Conservation (phyloP, 2,888 invertebrate species). For the Prenolepis imparis region DNA sequence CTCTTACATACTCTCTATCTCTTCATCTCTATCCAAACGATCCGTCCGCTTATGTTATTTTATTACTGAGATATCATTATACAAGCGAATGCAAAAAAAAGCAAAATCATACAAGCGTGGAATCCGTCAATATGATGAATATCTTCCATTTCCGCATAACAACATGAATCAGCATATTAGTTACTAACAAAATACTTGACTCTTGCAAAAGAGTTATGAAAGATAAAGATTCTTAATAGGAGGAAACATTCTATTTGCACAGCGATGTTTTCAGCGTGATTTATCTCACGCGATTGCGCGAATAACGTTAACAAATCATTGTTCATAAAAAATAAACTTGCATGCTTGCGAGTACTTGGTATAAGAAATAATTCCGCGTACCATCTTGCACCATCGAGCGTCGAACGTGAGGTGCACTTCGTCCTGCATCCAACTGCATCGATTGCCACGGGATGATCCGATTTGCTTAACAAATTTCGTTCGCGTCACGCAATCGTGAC, state of each 20-base stretch:
- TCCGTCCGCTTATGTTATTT: neutral
- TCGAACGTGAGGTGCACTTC: neutral
- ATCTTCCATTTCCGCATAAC: neutral
- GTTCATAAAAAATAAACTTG: neutral
- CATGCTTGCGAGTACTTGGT: neutral
- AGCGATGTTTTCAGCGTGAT: neutral
- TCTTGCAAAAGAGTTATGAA: constrained; percentile 10
- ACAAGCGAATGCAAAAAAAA: neutral
- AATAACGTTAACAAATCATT: neutral
- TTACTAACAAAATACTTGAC: neutral
- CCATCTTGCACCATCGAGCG: neutral
- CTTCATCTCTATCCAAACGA: neutral
- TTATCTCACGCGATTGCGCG: neutral
- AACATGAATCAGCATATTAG: constrained; percentile 5
- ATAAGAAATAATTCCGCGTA: neutral
- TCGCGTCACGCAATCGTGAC: constrained; percentile 7
- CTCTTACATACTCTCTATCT: neutral
- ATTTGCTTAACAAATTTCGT: constrained; percentile 45
- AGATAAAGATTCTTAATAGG: neutral
- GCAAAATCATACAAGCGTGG: neutral
- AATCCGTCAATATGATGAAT: neutral
- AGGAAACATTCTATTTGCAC: neutral
- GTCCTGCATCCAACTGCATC: neutral
- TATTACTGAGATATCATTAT: constrained; percentile 24
- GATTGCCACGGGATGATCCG: constrained; percentile 10